phyloP scores from a whole-genome alignment of 2,888 invertebrate species.

The Pediacus dermestoides region DNA sequence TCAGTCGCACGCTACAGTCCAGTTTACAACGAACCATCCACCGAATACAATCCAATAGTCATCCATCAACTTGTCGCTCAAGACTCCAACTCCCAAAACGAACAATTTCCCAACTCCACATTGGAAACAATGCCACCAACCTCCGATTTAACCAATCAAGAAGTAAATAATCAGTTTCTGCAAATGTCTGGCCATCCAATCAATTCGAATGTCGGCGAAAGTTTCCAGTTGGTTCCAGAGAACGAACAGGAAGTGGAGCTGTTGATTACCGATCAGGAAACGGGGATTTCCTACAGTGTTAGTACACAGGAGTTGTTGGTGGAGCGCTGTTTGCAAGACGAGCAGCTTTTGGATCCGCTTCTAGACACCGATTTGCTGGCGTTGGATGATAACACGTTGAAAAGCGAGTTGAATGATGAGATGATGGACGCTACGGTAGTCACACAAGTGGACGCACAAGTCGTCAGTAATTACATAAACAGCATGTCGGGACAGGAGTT shows the following conservation, averaged over 20 bases:
- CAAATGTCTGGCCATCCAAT: slow-evolving; percentile 39
- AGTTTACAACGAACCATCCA: slow-evolving; percentile 45
- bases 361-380: slow-evolving; percentile 42
- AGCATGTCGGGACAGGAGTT: no score
- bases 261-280: slow-evolving; percentile 47
- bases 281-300: slow-evolving; percentile 42
- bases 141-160: slow-evolving; percentile 36
- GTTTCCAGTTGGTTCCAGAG: slow-evolving; percentile 10
- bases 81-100: slow-evolving; percentile 24
- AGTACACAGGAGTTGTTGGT: slow-evolving; percentile 42
- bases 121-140: slow-evolving; percentile 37
- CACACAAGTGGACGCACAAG: slow-evolving; percentile 25
- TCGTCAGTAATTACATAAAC: slow-evolving; percentile 31
- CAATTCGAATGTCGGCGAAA: slow-evolving; percentile 12
- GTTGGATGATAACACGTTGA: slow-evolving; percentile 43
- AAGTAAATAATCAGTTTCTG: slow-evolving; percentile 39
- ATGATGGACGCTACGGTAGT: slow-evolving; percentile 28
- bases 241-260: slow-evolving; percentile 45
- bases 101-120: slow-evolving; percentile 24
- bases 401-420: slow-evolving; percentile 36
- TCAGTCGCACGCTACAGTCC: slow-evolving; percentile 61
- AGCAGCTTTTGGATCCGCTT: slow-evolving; percentile 42
- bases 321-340: slow-evolving; percentile 43
- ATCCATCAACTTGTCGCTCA: slow-evolving; percentile 42
- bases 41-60: slow-evolving; percentile 41